Percentiles rank a stretch among this genome's conserved stretches.
phyloP scores from a whole-genome alignment of 92 coral and sea anemone species.

The Zoanthus solanderi region DNA sequence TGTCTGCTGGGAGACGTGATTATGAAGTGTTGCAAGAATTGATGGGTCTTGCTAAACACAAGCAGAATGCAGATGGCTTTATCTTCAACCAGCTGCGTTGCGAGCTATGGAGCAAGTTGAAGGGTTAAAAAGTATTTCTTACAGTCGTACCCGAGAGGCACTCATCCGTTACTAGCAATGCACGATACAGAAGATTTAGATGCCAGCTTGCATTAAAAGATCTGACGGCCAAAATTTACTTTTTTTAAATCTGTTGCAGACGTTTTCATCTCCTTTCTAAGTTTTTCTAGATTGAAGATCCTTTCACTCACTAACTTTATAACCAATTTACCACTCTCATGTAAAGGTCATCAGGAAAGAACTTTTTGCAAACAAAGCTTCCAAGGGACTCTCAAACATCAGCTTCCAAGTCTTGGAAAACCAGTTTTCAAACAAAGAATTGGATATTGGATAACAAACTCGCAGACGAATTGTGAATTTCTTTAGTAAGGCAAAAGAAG shows the following conservation, averaged over 20 bases:
- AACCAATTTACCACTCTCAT: slow-evolving; percentile 43
- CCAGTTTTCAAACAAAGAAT: not conserved
- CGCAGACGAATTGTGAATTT: slow-evolving; percentile 24
- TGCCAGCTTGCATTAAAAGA: slow-evolving; percentile 49
- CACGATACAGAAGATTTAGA: slow-evolving; percentile 48
- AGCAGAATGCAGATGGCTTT: slow-evolving; percentile 59
- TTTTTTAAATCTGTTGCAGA: slow-evolving; percentile 54
- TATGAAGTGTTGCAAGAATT: slow-evolving; percentile 54
- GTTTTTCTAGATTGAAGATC: slow-evolving; percentile 55
- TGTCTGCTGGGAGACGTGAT: slow-evolving; percentile 58
- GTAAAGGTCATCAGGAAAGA: slow-evolving; percentile 54
- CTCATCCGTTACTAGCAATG: slow-evolving; percentile 29
- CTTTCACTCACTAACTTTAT: slow-evolving; percentile 54
- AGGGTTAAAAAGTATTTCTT: slow-evolving; percentile 52
- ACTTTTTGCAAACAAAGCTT: slow-evolving; percentile 13
- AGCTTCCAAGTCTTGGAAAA: not conserved
- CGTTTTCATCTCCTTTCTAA: slow-evolving; percentile 50
- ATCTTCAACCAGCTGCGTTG: slow-evolving; percentile 53
- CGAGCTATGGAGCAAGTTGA: slow-evolving; percentile 49
- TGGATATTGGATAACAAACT: not conserved
- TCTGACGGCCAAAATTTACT: slow-evolving; percentile 57
- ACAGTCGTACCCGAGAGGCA: slow-evolving; percentile 33
- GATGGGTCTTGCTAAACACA: slow-evolving; percentile 54
- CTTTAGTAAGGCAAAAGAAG: slow-evolving; percentile 50
- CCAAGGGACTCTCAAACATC: too few relatives aligned